These are phyloP conservation scores for Atopsyche davidsoni DNA, from an alignment of 1,140 invertebrate genomes.

Conservation along the genomic window DNA sequence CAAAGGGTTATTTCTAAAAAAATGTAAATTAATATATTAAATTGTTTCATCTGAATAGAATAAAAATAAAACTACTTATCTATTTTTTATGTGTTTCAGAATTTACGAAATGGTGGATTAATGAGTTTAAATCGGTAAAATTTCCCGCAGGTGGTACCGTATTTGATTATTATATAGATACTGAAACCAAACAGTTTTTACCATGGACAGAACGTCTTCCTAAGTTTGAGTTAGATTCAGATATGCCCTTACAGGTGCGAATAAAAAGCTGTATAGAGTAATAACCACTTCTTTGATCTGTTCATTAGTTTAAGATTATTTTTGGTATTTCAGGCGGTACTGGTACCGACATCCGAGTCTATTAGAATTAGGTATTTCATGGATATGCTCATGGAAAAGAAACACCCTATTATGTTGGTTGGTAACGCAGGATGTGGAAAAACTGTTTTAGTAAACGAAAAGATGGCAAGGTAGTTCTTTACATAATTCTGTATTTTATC, in stretches of 20 bases:
- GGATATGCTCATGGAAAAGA: slow-evolving; percentile 80
- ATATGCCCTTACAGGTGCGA: slow-evolving; percentile 79
- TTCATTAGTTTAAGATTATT: neutral
- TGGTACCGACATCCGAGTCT: slow-evolving; percentile 93
- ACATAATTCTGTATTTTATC: neutral
- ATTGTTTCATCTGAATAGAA: no score
- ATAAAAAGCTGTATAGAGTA: neutral
- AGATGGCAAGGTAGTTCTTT: slow-evolving; percentile 56
- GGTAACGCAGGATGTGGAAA: slow-evolving; percentile 89
- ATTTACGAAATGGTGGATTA: slow-evolving; percentile 96
- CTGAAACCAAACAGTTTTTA: slow-evolving; percentile 82
- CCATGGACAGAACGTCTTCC: slow-evolving; percentile 84
- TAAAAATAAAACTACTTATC: no score
- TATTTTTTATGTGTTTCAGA: slow-evolving; percentile 47
- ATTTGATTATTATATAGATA: slow-evolving; percentile 92
- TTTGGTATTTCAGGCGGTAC: slow-evolving; percentile 56
- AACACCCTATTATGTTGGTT: slow-evolving; percentile 89
- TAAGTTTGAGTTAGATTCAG: slow-evolving; percentile 86
- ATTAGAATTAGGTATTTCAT: slow-evolving; percentile 85
- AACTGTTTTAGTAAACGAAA: slow-evolving; percentile 82
- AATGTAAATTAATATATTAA: no score
- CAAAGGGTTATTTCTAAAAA: no score
- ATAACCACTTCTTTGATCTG: neutral
- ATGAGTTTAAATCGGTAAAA: slow-evolving; percentile 93
- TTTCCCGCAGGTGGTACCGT: slow-evolving; percentile 87